Evolutionary conservation across 2,888 invertebrate genomes (phyloP), one percentile per base, ranked within the genome.

Genomic region (Synanthedon tipuliformis): DNA sequence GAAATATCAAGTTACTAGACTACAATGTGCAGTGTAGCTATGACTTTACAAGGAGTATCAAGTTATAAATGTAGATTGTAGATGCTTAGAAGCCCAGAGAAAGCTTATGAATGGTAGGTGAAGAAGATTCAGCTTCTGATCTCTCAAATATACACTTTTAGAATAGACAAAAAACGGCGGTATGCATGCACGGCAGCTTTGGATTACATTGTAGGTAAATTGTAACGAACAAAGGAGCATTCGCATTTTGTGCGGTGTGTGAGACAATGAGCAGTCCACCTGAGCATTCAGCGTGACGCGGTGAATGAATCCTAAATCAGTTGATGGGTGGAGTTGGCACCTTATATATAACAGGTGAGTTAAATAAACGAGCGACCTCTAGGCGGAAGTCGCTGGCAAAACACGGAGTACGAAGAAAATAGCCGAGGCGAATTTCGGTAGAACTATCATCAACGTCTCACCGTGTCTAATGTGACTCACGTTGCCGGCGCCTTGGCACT

Each of bases 181-280:
- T 8, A 27, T 10, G 10, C 34, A 27, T 10, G 10, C 34, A 34
- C 10, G 10, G 34, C 34, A 69, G 71, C 73, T 78, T 72, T 72
- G 59, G 67, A 70, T 71, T 76, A 79, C 78, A 77, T 61, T 79
- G 81, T 82, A 73, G 63, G 71, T 63, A 75, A 78, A 76, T 62
- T 78, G 76, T 78, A 75, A 68, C 73, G 67, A 79, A 85, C 84
- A 84, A 85, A 85, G 84, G 81, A 78, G 78, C 76, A 74, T 83
- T 83, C 75, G 68, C 65, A 71, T 78, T 73, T 71, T 62, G 77
- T 68, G 68, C 67, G 65, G 62, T 56, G 66, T 71, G 75, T 71
- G 74, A 78, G 80, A 83, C 81, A 80, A 81, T 79, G 78, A 73
- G 70, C 75, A 70, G 73, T 73, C 76, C 76, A 69, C 69, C 68